These are phyloP conservation scores for Electrophaes corylata DNA, from an alignment of 2,888 invertebrate genomes.

Conservation along the genomic window DNA sequence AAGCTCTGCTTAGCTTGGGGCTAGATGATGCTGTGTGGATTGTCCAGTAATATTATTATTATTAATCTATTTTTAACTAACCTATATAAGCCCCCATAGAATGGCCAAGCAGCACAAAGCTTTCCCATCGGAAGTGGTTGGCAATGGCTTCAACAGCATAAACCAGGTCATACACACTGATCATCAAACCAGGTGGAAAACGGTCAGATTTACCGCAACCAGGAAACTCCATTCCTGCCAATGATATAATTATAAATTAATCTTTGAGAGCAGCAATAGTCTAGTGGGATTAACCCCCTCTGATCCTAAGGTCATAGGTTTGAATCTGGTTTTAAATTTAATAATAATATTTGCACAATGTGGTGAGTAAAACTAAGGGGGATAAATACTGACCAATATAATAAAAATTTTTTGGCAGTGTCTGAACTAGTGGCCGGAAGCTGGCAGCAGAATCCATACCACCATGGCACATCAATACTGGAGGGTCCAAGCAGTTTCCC, in stretches of 20 bases:
- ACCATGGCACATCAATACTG: conserved; percentile 85
- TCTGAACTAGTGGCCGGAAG: conserved; percentile 82
- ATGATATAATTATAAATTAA: too few relatives aligned
- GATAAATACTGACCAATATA: conserved; percentile 60
- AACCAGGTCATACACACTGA: conserved; percentile 69
- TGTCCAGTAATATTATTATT: too few relatives aligned
- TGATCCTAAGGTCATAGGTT: too few relatives aligned
- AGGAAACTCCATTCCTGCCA: conserved; percentile 80
- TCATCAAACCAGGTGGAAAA: conserved; percentile 70
- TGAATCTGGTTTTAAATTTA: too few relatives aligned
- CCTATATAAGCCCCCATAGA: conserved; percentile 67
- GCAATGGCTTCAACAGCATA: conserved; percentile 63
- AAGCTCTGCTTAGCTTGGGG: too few relatives aligned
- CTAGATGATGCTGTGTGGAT: too few relatives aligned
- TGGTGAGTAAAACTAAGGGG: too few relatives aligned
- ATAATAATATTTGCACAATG: too few relatives aligned
- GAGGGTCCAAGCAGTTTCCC: conserved; percentile 81
- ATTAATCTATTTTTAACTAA: too few relatives aligned
- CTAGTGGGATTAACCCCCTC: too few relatives aligned
- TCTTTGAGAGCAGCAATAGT: too few relatives aligned
- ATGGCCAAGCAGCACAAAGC: conserved; percentile 61
- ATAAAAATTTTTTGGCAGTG: conserved; percentile 74
- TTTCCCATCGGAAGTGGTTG: conserved; percentile 69
- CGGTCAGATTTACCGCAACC: conserved; percentile 85
- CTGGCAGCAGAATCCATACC: conserved; percentile 84